Conservation (phyloP, 2,797 vertebrate species). For the Cetoscarus ocellatus region DNA sequence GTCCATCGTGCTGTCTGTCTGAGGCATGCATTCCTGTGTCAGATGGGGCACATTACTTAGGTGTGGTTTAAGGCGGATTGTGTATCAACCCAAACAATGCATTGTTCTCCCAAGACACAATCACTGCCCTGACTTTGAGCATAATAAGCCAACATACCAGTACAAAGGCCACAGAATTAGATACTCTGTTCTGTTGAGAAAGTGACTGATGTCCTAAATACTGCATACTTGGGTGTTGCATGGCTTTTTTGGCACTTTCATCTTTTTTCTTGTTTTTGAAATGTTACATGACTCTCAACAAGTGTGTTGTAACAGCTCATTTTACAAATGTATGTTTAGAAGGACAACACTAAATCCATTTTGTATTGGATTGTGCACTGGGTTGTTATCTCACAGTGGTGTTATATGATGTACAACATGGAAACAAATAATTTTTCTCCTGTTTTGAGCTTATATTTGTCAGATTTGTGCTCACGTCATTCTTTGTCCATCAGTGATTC, state of each 20-base stretch:
- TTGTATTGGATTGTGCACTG: no score
- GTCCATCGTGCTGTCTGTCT: slow-evolving; percentile 13
- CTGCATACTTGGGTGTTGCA: slow-evolving; percentile 3
- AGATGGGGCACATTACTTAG: slow-evolving; percentile 54
- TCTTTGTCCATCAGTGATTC: background rate
- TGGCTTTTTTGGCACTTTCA: slow-evolving; percentile 2
- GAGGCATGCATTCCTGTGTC: slow-evolving; percentile 39
- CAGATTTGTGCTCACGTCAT: slow-evolving; percentile 8
- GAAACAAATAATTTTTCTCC: background rate
- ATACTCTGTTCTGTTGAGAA: slow-evolving; percentile 25
- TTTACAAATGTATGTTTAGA: background rate
- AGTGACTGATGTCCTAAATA: background rate
- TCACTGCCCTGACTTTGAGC: slow-evolving; percentile 7
- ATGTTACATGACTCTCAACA: background rate
- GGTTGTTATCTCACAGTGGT: background rate
- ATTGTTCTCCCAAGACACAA: slow-evolving; percentile 55
- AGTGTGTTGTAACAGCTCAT: slow-evolving; percentile 5
- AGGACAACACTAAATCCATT: background rate
- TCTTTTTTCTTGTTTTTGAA: background rate
- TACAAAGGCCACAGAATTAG: slow-evolving; percentile 29
- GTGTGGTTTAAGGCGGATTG: slow-evolving; percentile 53
- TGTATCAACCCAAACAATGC: slow-evolving; percentile 15
- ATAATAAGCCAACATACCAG: slow-evolving; percentile 38
- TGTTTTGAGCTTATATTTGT: background rate
- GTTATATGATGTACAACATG: background rate